Percentiles rank a stretch among this genome's conserved stretches.
These are phyloP conservation scores for Anser cygnoides DNA, from an alignment of 2,113 vertebrate species.

Conservation along the genomic window DNA sequence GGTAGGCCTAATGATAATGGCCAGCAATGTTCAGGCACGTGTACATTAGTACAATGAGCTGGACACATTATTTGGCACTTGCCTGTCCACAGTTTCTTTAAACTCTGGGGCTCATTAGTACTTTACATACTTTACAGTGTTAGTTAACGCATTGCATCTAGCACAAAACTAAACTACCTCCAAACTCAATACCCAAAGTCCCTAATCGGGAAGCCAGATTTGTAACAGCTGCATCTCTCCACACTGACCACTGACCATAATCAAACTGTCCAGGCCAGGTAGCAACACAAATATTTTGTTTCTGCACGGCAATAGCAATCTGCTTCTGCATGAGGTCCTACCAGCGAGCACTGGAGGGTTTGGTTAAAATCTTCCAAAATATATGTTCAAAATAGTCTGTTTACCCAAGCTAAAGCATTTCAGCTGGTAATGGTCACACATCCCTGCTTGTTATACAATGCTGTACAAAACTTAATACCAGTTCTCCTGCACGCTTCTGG, in stretches of 20 bases:
- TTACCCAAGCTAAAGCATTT: background rate
- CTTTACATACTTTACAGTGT: background rate
- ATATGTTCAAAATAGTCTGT: background rate
- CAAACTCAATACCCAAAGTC: background rate
- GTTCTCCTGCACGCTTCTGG: background rate
- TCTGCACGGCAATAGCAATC: background rate
- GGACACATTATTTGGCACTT: background rate
- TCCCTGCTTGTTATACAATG: accelerated
- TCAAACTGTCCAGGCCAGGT: background rate
- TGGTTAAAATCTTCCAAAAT: background rate
- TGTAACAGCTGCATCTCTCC: background rate
- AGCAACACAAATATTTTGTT: accelerated
- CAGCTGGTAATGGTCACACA: accelerated
- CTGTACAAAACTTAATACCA: accelerated
- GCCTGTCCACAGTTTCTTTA: background rate
- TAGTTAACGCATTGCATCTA: background rate
- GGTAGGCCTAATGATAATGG: background rate
- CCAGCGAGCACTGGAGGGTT: background rate
- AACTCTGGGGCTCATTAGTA: background rate
- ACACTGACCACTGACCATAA: background rate
- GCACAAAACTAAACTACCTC: background rate
- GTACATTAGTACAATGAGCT: background rate
- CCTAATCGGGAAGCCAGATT: background rate
- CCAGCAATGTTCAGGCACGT: background rate
- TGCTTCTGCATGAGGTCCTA: background rate